Evolutionary conservation across 2,888 invertebrate species (phyloP), one percentile per base, ranked within the genome.

Genomic region (Xanthostigma xanthostigma): DNA sequence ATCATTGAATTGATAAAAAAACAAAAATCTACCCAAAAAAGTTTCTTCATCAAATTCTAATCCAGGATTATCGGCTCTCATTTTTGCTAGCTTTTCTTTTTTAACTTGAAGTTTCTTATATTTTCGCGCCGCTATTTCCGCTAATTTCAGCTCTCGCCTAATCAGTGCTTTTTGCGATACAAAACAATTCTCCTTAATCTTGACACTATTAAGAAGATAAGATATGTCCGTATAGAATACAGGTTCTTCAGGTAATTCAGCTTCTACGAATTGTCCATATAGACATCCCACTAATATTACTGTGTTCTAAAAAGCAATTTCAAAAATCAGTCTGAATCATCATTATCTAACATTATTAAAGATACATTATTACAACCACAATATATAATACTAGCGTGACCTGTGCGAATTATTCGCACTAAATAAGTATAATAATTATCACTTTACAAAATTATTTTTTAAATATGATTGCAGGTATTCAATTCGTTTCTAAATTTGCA

Each of bases 101-200:
- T 79, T 72, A 57, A 68, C 59, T 57, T 70, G 54, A 49, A 74
- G 36, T 64, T 79, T 71, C 56, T 65, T 61, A 46, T 70, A 62
- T 63, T 76, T 73, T 54, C 66, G 63, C 33, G 58, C 59, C 54
- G 76, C 74, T 33, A 74, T 74, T 50, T 74, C 73, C 44, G 66
- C 66, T 2, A 78, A 68, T 53, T 75, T 71, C n/a, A 77, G 62
- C 44, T 84, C 76, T 45, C 75, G 64, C 3, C 73, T 61, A 50
- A 80, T 75, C 46, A 68, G 67, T 33, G 79, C 74, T 60, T 81
- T 81, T 2, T 77, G 72, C 0, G 79, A 76, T 9, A 63, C 63
- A 57, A 81, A 81, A 48, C 66, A 64, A 3, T 73, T 70, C 12
- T 55, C 52, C 50, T 62, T 64, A 1, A 65, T 55, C n/a, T 60